A percentile compares a stretch with the other conserved stretches of the same genome.
Conservation (phyloP, 2,113 vertebrate species). For the Saccopteryx bilineata region DNA sequence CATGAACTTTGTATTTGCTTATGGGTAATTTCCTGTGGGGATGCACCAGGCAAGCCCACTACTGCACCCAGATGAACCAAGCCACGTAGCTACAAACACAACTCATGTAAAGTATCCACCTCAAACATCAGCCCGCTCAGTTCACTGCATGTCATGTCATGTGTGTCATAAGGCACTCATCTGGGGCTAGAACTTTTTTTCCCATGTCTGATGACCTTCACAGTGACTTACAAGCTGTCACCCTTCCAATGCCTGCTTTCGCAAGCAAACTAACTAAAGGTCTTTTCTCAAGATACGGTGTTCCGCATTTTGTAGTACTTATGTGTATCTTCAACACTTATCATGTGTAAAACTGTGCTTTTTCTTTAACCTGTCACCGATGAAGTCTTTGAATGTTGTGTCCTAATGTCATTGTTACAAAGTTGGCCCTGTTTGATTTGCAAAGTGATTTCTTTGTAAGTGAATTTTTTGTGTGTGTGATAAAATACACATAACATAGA, state of each 20-base stretch:
- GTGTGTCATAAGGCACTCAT: not conserved
- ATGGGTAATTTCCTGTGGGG: not conserved
- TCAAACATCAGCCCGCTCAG: not conserved
- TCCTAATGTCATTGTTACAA: not conserved
- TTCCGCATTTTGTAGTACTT: not conserved
- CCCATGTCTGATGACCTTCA: not conserved
- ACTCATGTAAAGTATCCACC: too few relatives aligned
- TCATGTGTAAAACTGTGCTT: not conserved
- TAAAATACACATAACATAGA: not conserved
- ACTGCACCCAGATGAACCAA: not conserved
- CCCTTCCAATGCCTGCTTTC: not conserved
- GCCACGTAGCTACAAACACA: not conserved
- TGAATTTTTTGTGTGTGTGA: not conserved
- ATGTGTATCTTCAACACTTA: not conserved
- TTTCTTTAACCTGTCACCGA: not conserved
- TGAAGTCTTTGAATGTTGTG: not conserved
- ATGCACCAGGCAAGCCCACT: not conserved
- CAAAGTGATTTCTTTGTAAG: not conserved
- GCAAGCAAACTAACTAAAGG: not conserved
- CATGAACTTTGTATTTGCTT: not conserved
- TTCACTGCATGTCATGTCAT: accelerated
- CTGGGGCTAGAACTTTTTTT: not conserved
- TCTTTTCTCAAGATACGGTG: not conserved
- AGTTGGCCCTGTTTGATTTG: not conserved
- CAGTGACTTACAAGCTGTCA: not conserved